These are phyloP conservation scores for Plagodis pulveraria DNA, from an alignment of 2,888 invertebrate species.

Conservation along the genomic window DNA sequence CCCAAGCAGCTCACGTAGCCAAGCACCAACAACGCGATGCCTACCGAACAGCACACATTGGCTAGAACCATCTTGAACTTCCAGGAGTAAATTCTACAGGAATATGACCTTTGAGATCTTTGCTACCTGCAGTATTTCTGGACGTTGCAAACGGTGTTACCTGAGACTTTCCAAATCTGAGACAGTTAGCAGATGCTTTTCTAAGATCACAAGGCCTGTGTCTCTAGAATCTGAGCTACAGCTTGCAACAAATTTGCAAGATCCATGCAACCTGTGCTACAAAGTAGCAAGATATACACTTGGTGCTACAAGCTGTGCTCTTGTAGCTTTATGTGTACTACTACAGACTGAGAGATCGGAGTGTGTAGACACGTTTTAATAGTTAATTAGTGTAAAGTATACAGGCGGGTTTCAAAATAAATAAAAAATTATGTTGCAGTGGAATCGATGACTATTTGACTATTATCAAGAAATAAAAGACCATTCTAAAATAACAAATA, in stretches of 20 bases:
- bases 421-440: background rate
- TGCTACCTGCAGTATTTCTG: background rate
- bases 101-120: background rate
- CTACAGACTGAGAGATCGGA: constrained; percentile 5
- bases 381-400: constrained; percentile 28
- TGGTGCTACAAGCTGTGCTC: background rate
- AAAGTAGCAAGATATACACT: background rate
- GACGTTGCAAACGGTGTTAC: background rate
- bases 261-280: constrained; percentile 2
- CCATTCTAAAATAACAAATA: no score
- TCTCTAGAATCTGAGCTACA: constrained; percentile 1
- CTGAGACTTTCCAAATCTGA: background rate
- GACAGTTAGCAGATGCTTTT: background rate
- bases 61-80: no score
- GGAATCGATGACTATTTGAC: background rate
- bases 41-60: constrained; percentile 2
- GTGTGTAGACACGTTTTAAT: constrained; percentile 14
- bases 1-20: constrained; percentile 2
- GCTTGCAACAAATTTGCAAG: background rate
- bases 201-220: background rate
- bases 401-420: constrained; percentile 37
- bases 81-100: no score
- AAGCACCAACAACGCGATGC: background rate
- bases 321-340: background rate
- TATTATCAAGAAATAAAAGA: background rate